A percentile compares a stretch with the other conserved stretches of the same genome.
Evolutionary conservation across 2,888 invertebrate species (phyloP).

Genomic region (Cecidostiba fungosa): DNA sequence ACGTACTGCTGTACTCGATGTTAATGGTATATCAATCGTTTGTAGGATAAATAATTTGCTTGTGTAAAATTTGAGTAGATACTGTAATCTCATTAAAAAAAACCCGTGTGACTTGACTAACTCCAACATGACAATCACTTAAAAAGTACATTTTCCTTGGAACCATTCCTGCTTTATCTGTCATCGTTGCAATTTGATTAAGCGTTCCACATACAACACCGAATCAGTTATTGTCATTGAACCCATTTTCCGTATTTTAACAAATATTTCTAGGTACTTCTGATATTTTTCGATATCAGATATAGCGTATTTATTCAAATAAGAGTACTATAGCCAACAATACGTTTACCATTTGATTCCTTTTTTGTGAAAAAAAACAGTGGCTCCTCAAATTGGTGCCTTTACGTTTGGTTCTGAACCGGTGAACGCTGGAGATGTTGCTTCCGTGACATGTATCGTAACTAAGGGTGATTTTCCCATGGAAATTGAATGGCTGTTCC

Average conservation of each 20-base stretch:
- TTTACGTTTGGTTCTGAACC: conserved; percentile 89
- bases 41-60: neutral
- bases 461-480: conserved; percentile 88
- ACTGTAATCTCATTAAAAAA: neutral
- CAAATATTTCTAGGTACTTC: neutral
- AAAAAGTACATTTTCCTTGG: neutral
- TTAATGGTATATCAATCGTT: conserved; percentile 80
- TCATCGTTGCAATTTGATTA: neutral
- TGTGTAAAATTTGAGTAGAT: neutral
- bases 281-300: neutral
- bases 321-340: neutral
- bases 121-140: neutral
- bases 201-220: neutral
- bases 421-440: conserved; percentile 89
- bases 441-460: conserved; percentile 87
- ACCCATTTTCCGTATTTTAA: neutral
- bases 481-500: conserved; percentile 66
- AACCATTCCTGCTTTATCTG: neutral
- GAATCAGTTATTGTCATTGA: neutral
- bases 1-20: conserved; percentile 81
- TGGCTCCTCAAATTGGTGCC: conserved; percentile 87
- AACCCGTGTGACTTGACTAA: neutral
- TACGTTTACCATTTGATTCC: neutral
- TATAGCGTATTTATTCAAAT: neutral
- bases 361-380: conserved; percentile 75